Percentiles rank a stretch among this genome's conserved stretches.
Evolutionary conservation across 2,797 vertebrate genomes (phyloP).

Genomic region (Acanthiza pusilla): DNA sequence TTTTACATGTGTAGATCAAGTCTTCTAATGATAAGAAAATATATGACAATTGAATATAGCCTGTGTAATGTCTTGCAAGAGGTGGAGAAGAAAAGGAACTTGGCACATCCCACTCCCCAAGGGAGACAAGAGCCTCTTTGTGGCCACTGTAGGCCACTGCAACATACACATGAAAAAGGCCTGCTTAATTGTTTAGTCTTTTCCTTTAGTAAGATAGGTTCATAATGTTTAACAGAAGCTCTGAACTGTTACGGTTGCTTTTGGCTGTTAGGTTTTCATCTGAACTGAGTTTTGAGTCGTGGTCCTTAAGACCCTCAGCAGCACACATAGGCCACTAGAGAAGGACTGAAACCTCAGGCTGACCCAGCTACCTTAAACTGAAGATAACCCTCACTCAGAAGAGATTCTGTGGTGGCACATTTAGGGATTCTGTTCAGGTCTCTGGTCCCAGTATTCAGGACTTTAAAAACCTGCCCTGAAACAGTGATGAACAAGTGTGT

Average conservation of each 20-base stretch:
- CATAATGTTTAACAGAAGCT: not conserved
- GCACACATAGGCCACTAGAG: fast-evolving
- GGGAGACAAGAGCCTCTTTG: not conserved
- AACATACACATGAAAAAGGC: not conserved
- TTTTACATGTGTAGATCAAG: not conserved
- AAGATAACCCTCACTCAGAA: not conserved
- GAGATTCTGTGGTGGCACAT: not conserved
- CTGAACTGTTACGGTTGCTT: not conserved
- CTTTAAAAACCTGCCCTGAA: not conserved
- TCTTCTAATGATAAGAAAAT: not conserved
- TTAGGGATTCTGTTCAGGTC: not conserved
- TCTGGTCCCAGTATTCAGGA: not conserved
- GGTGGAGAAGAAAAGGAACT: not conserved
- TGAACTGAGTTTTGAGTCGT: not conserved
- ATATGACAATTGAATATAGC: not conserved
- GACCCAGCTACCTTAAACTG: not conserved
- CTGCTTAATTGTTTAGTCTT: not conserved
- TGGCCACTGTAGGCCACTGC: not conserved
- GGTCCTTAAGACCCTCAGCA: not conserved
- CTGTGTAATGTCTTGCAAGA: not conserved
- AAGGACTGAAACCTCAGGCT: not conserved
- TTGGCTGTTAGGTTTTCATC: not conserved
- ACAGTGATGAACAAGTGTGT: not conserved
- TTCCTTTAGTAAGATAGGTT: not conserved
- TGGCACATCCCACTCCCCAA: not conserved